phyloP scores from a whole-genome alignment of 2,113 vertebrate species.

The Uropsilus gracilis region DNA sequence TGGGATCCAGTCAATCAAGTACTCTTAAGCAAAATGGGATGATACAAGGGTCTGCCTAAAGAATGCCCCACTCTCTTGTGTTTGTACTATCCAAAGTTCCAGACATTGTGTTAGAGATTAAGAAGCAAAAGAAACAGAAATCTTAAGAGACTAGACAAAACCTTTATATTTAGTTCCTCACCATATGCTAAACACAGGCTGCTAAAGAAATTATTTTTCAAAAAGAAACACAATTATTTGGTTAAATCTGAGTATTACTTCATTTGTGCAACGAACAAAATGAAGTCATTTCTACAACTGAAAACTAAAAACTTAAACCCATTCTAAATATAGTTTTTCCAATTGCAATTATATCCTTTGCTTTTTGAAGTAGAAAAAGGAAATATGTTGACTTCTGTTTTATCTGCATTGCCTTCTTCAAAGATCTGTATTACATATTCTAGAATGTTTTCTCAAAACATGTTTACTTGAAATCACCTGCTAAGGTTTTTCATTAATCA shows the following conservation, averaged over 20 bases:
- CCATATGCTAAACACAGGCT: neutral
- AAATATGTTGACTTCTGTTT: neutral
- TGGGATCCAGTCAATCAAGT: neutral
- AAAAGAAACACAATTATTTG: neutral
- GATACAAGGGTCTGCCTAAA: neutral
- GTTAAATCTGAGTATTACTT: neutral
- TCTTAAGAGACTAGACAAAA: neutral
- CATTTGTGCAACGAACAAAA: neutral
- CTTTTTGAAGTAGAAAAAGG: neutral
- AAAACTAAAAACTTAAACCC: neutral
- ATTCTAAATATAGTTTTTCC: neutral
- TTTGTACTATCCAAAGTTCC: neutral
- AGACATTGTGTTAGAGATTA: neutral
- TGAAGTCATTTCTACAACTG: neutral
- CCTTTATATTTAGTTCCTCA: neutral
- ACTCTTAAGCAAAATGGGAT: neutral
- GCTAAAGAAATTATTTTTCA: neutral
- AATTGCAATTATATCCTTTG: neutral
- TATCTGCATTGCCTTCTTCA: neutral
- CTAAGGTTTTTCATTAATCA: neutral
- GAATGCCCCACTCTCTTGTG: neutral
- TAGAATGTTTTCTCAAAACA: neutral
- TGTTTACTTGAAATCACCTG: neutral
- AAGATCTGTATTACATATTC: neutral
- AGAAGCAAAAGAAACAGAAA: neutral